Evolutionary conservation across 2,113 vertebrate genomes (phyloP).

Genomic region (Peucedramus taeniatus): DNA sequence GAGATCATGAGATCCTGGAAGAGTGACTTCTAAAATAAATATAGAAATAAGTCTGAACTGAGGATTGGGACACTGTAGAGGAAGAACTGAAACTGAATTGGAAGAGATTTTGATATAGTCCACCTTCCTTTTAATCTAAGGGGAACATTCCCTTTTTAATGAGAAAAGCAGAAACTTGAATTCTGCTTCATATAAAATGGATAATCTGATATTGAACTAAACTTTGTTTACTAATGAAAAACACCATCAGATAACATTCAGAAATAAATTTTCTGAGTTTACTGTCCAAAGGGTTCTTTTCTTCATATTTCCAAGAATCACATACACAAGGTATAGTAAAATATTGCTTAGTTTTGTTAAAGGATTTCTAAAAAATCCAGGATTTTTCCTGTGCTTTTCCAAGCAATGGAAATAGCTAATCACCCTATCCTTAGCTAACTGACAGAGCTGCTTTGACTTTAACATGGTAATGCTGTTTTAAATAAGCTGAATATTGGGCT

Average conservation of each 20-base stretch:
- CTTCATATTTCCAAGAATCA: conserved; percentile 32
- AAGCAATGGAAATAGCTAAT: conserved; percentile 1
- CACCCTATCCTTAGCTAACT: neutral
- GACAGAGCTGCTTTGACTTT: neutral
- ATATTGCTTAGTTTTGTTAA: conserved; percentile 21
- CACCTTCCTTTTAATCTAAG: conserved; percentile 52
- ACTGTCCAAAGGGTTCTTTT: conserved; percentile 13
- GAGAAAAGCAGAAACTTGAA: conserved; percentile 33
- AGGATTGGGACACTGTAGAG: neutral
- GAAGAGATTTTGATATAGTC: conserved; percentile 22
- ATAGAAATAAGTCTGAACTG: conserved; percentile 33
- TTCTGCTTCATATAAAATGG: neutral
- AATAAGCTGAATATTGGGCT: neutral
- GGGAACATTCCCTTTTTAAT: conserved; percentile 30
- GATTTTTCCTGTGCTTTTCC: neutral
- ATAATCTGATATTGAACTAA: neutral
- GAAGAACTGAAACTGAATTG: conserved; percentile 10
- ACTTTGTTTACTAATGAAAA: neutral
- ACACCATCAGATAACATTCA: neutral
- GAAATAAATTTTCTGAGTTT: conserved; percentile 31
- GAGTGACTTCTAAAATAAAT: conserved; percentile 44
- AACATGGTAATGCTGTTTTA: neutral
- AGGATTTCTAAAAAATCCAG: neutral
- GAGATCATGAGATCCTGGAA: conserved; percentile 51
- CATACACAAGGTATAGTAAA: neutral